phyloP scores from a whole-genome alignment of 2,113 vertebrate genomes.

The Plecotus auritus region DNA sequence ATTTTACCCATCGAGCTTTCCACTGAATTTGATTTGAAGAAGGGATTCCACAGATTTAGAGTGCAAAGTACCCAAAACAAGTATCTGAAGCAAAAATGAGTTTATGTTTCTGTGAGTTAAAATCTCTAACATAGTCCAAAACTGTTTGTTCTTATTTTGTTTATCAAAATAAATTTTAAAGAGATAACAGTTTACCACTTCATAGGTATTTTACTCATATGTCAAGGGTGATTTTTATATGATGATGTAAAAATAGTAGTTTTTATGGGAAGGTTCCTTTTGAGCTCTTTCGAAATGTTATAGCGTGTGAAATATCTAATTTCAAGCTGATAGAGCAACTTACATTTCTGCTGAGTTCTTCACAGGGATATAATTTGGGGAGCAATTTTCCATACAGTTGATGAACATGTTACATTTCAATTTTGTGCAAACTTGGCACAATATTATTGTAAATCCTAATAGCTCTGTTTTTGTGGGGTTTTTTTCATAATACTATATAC shows the following conservation, averaged over 20 bases:
- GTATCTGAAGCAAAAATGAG: background rate
- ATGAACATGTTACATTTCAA: background rate
- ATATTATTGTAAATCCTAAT: background rate
- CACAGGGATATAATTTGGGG: slow-evolving; percentile 3
- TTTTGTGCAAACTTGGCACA: background rate
- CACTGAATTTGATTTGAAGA: background rate
- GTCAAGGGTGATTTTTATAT: background rate
- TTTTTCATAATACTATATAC: background rate
- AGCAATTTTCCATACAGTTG: background rate
- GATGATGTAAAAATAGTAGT: background rate
- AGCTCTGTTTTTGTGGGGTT: background rate
- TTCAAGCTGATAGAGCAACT: background rate
- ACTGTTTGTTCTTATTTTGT: background rate
- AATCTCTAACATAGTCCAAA: background rate
- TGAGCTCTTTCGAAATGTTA: background rate
- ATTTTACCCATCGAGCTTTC: background rate
- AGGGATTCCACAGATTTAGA: background rate
- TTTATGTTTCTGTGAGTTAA: background rate
- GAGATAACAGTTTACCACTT: background rate
- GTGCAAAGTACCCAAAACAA: background rate
- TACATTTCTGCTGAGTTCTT: background rate
- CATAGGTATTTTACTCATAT: background rate
- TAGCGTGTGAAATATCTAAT: background rate
- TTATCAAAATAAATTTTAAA: background rate
- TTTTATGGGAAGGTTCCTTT: background rate